Evolutionary conservation across 2,888 invertebrate genomes (phyloP), one percentile per base, ranked within the genome.

Genomic region (Cryptosula pallasiana): DNA sequence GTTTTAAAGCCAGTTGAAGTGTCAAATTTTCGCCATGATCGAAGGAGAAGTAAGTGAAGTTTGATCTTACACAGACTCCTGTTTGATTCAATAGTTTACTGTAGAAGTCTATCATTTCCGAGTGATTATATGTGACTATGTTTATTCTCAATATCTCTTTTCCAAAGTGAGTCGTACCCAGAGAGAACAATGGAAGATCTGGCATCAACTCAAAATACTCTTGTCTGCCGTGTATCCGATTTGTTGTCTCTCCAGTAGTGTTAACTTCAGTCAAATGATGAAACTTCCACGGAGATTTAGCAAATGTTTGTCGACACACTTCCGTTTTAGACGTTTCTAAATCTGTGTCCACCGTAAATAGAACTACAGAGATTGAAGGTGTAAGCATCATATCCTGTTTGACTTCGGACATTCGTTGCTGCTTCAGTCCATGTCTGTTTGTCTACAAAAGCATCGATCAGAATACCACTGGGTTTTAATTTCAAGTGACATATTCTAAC

Each of bases 221-320:
- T 32, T 63, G 63, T 32, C 63, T 27, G 27, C 29, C 63, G 32
- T 45, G 45, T 13, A 45, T 45, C 5, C 45, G 45, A 20, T 45
- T 45, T 5, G 45, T 45, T 45, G 45, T 13, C 45, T 32, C 5
- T 27, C 32, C 32, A 32, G 9, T 32, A 2, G 32, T 29, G 9
- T 63, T 32, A n/a, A 32, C 45, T 34, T 63, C 63, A 3, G 34
- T 63, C 2, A 63, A 20, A 27, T 63, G 63, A 32, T 63, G 63
- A 63, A 63, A 63, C 63, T 63, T 63, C 63, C 63, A 63, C 9
- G 63, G 63, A n/a, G 25, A 9, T 32, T 34, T 63, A 32, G 25
- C 63, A 32, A 63, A 63, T n/a, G 32, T 32, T n/a, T 32, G 32
- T 32, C 29, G 27, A 63, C 13, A 27, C 9, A 27, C 13, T 9